Evolutionary conservation across 2,888 invertebrate genomes (phyloP).

Genomic region (Gisinianus flammeolus): DNA sequence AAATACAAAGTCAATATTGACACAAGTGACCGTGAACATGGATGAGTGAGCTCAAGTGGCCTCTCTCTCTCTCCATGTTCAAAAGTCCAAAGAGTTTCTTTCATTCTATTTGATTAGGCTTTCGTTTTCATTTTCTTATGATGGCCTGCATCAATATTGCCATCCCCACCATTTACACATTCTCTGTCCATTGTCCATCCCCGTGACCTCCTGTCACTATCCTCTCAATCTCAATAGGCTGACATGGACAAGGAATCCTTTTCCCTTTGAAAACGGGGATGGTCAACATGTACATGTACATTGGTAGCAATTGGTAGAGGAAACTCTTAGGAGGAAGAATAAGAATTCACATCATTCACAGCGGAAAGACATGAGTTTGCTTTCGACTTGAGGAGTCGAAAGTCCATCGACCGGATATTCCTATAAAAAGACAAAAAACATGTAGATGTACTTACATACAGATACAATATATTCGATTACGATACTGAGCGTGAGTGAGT

Average conservation of each 20-base stretch:
- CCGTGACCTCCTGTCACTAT: too few species aligned
- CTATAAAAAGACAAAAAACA: background rate
- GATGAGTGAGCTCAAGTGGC: background rate
- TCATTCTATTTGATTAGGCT: constrained; percentile 23
- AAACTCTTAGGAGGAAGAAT: too few species aligned
- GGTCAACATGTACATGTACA: background rate
- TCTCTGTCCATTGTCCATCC: background rate
- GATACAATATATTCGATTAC: background rate
- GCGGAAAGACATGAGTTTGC: background rate
- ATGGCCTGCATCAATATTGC: constrained; percentile 8
- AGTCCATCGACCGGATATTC: background rate
- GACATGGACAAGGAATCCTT: too few species aligned
- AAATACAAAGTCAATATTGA: constrained; percentile 25
- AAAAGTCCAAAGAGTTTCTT: background rate
- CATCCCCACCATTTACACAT: background rate
- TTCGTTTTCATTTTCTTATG: background rate
- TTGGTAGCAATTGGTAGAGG: too few species aligned
- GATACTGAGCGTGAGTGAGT: background rate
- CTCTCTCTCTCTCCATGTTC: background rate
- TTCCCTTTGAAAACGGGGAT: background rate
- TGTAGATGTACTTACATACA: background rate
- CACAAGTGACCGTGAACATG: constrained; percentile 1
- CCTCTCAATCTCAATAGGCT: too few species aligned
- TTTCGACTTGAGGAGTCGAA: background rate
- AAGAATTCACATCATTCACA: background rate